Conservation (phyloP, 2,888 invertebrate genomes). For the Netelia melanura region DNA sequence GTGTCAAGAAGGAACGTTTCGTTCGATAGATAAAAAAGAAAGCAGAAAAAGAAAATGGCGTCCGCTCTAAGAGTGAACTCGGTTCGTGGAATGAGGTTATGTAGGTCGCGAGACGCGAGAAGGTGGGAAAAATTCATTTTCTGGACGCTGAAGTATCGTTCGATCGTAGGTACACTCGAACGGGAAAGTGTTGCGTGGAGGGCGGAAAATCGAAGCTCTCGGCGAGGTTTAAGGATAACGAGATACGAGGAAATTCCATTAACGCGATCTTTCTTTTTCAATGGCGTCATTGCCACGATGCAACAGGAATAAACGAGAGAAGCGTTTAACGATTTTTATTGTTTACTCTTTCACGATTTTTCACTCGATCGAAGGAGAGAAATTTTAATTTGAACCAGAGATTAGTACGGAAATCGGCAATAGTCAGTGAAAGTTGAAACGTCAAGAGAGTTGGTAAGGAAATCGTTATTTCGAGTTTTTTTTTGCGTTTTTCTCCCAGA, state of each 20-base stretch:
- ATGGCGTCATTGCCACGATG: neutral
- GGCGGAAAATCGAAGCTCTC: conserved; percentile 1
- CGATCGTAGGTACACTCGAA: neutral
- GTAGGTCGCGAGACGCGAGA: conserved; percentile 14
- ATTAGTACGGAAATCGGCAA: too few species aligned
- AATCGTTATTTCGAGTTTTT: too few species aligned
- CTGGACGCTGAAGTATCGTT: conserved; percentile 16
- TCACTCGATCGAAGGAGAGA: neutral
- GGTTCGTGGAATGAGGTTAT: conserved; percentile 56
- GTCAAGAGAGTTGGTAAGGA: too few species aligned
- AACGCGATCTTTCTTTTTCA: conserved; percentile 30
- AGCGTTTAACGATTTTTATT: conserved; percentile 4
- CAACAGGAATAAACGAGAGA: neutral
- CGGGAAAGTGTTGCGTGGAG: neutral
- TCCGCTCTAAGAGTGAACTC: neutral
- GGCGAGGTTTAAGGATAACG: conserved; percentile 5
- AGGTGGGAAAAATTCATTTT: conserved; percentile 25
- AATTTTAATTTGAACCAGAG: neutral
- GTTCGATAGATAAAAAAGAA: conserved; percentile 12
- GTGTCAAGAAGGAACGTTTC: neutral
- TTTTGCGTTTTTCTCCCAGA: too few species aligned
- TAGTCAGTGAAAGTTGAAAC: too few species aligned
- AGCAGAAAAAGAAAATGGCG: neutral
- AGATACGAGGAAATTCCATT: conserved; percentile 74
- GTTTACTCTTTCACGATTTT: neutral